Base-by-base conservation (phyloP, 2,888 invertebrate genomes). In the Microctonus brassicae region DNA sequence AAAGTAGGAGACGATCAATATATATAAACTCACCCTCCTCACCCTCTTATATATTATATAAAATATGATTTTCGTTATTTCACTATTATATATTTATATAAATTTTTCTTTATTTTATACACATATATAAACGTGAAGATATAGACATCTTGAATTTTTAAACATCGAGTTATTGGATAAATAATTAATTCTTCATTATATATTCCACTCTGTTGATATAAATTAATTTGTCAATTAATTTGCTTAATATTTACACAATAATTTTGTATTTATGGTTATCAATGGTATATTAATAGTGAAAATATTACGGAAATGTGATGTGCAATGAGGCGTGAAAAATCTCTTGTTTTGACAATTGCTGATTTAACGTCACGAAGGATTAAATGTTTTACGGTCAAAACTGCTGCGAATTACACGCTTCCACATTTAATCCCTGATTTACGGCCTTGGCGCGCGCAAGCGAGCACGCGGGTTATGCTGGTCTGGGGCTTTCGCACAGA, bases 401-500 rank as follows among this genome's bases (percentile, higher is more conserved):
- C 81, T 82, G 76, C 78, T 81, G 82, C 81, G 80, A 84, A 85
- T 85, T 85, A 85, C 81, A 83, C 80, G 83, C 81, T 77, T 79
- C 78, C 77, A 78, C 74, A 80, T 81, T 84, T 71, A 84, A 87
- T 85, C 85, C 82, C 62, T 87, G 86, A 87, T 87, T 87, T 87
- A 87, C 82, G 83, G 62, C 29, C 26, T 71, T 71, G 61, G 66
- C 72, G 67, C 63, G 67, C 72, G 63, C 67, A 72, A 71, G 61
- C 69, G 26, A 39, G 55, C 20, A 53, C n/a, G n/a, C n/a, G n/a
- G n/a, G n/a, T n/a, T 75, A n/a, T n/a, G 73, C 75, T 73, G 70
- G 71, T 72, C 69, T 11, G 57, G 63, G 47, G 66, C 39, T 20
- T 55, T 26, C n/a, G 57, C 33, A 36, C 9, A 58, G 29, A 68